These are phyloP conservation scores for Caranx melampygus DNA, from an alignment of 2,113 vertebrate species.

Conservation along the genomic window DNA sequence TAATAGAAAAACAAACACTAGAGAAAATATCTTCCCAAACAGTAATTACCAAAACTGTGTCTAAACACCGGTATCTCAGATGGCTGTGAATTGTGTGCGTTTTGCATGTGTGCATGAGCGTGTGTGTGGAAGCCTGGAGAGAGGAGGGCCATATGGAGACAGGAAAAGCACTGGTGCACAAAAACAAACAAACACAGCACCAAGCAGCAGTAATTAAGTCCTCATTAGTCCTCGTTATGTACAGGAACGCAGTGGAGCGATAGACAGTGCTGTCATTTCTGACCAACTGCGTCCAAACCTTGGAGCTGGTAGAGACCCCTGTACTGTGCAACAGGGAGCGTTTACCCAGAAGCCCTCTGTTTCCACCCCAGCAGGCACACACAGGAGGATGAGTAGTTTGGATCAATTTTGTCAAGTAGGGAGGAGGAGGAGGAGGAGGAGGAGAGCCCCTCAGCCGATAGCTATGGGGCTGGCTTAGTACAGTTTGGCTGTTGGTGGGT, in stretches of 20 bases:
- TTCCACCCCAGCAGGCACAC: constrained; percentile 65
- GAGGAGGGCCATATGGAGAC: constrained; percentile 33
- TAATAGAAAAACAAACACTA: background rate
- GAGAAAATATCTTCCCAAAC: background rate
- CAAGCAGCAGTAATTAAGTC: constrained; percentile 73
- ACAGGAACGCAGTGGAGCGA: constrained; percentile 65
- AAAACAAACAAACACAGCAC: constrained; percentile 77
- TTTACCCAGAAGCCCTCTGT: constrained; percentile 63
- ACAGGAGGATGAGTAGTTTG: constrained; percentile 67
- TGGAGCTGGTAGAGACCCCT: constrained; percentile 14
- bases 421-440: background rate
- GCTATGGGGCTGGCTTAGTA: background rate
- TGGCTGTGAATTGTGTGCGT: constrained; percentile 25
- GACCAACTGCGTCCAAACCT: constrained; percentile 35
- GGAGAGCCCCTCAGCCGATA: constrained; percentile 15
- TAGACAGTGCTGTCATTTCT: constrained; percentile 51
- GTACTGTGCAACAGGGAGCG: constrained; percentile 5
- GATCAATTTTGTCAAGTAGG: constrained; percentile 33
- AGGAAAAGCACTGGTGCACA: constrained; percentile 71
- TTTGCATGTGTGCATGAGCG: background rate
- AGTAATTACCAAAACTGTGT: constrained; percentile 17
- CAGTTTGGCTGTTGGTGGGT: constrained; percentile 22
- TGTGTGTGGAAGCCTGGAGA: constrained; percentile 8
- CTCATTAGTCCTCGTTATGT: constrained; percentile 78
- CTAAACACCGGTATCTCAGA: constrained; percentile 27